phyloP scores from a whole-genome alignment of 2,888 invertebrate genomes.

The Drosophila multiciliata region DNA sequence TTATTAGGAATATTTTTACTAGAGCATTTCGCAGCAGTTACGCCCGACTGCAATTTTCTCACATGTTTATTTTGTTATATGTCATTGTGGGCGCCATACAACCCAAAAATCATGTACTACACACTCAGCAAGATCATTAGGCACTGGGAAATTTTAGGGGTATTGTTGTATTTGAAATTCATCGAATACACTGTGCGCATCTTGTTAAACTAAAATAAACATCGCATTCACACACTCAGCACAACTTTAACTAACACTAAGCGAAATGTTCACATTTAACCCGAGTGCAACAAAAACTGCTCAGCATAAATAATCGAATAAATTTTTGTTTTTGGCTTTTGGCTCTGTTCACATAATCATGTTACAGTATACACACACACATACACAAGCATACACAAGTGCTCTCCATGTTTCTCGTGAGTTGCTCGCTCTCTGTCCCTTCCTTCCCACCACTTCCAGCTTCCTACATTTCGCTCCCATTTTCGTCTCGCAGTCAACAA shows the following conservation, averaged over 20 bases:
- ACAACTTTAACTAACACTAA: background rate
- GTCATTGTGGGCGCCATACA: slow-evolving; percentile 52
- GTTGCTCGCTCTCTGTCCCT: slow-evolving; percentile 22
- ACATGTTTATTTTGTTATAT: background rate
- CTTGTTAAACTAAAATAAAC: background rate
- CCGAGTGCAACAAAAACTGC: background rate
- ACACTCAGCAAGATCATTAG: background rate
- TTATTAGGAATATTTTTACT: background rate
- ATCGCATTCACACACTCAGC: background rate
- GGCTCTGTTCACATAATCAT: slow-evolving; percentile 5
- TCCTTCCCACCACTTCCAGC: slow-evolving; percentile 18
- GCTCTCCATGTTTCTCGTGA: slow-evolving; percentile 28
- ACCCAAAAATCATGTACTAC: slow-evolving; percentile 21
- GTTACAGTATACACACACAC: slow-evolving; percentile 2
- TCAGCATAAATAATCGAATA: slow-evolving; percentile 7
- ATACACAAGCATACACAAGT: slow-evolving; percentile 10
- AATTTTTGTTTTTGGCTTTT: slow-evolving; percentile 3
- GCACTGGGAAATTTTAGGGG: slow-evolving; percentile 10
- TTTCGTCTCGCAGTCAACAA: slow-evolving; percentile 44
- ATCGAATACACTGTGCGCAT: no score
- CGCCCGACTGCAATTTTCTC: background rate
- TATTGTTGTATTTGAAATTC: background rate
- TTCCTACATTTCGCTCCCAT: slow-evolving; percentile 46
- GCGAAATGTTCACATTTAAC: background rate
- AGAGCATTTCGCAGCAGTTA: background rate